phyloP scores from a whole-genome alignment of 2,797 vertebrate genomes.

The Sylvilagus floridanus region DNA sequence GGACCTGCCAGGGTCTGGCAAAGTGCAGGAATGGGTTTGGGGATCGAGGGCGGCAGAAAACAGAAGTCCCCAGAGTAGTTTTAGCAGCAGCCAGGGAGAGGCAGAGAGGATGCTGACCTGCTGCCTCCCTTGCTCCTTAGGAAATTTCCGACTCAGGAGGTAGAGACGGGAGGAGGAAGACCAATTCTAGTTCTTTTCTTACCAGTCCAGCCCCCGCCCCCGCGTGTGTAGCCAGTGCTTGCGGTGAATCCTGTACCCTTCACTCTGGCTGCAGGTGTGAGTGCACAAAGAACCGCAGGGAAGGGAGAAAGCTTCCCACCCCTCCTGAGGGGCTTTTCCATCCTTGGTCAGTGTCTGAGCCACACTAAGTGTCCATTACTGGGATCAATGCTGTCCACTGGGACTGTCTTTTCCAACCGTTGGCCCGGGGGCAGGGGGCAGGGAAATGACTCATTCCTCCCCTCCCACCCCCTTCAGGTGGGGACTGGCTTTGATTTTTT shows the following conservation, averaged over 20 bases:
- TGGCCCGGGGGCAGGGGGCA: slow-evolving; percentile 49
- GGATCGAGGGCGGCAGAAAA: background rate
- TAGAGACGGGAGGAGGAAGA: slow-evolving; percentile 25
- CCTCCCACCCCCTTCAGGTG: background rate
- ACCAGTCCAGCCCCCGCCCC: background rate
- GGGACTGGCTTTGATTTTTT: background rate
- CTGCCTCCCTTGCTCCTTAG: background rate
- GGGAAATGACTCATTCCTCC: slow-evolving; percentile 37
- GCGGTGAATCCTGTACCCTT: background rate
- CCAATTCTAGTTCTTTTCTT: background rate
- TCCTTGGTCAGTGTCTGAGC: background rate
- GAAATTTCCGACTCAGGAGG: slow-evolving; percentile 33
- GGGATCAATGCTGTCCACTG: slow-evolving; percentile 66
- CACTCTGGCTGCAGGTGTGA: background rate
- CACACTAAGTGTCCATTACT: slow-evolving; percentile 77
- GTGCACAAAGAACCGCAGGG: background rate
- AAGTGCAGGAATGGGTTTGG: background rate
- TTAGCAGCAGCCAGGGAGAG: background rate
- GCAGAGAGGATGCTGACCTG: slow-evolving; percentile 43
- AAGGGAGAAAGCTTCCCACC: background rate
- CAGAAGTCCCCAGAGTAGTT: background rate
- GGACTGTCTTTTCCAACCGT: slow-evolving; percentile 16
- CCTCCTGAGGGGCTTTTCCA: slow-evolving; percentile 4
- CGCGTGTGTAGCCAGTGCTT: background rate
- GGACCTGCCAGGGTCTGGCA: background rate